These are phyloP conservation scores for Ceratina calcarata DNA, from an alignment of 1,140 invertebrate genomes.

Conservation along the genomic window DNA sequence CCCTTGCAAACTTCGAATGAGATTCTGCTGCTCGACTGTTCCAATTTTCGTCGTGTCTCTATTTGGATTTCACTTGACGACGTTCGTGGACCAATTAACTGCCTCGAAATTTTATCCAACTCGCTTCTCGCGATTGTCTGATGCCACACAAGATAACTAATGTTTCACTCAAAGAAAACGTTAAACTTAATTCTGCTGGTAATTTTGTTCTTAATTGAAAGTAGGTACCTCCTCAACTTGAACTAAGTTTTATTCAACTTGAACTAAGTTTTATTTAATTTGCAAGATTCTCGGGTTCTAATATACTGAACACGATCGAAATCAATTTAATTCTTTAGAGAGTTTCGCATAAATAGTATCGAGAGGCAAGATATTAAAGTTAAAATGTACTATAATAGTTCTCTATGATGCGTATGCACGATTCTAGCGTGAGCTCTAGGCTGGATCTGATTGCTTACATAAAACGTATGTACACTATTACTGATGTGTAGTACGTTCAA, in stretches of 20 bases:
- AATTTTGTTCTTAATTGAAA: background rate
- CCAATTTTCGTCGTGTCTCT: constrained; percentile 2
- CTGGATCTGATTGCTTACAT: constrained; percentile 10
- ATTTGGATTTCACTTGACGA: too few relatives aligned
- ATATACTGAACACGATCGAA: too few relatives aligned
- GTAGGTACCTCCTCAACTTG: too few relatives aligned
- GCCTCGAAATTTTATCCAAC: background rate
- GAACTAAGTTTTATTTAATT: too few relatives aligned
- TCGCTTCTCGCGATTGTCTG: background rate
- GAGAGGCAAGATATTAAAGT: too few relatives aligned
- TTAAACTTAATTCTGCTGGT: background rate
- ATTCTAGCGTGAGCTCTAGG: too few relatives aligned
- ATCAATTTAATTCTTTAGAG: too few relatives aligned
- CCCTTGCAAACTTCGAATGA: constrained; percentile 11
- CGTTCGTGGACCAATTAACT: background rate
- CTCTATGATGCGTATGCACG: too few relatives aligned
- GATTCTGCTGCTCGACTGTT: constrained; percentile 29
- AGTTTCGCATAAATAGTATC: too few relatives aligned
- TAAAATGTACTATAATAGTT: too few relatives aligned
- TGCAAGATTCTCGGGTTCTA: too few relatives aligned
- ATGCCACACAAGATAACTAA: background rate
- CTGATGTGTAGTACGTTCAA: constrained; percentile 1
- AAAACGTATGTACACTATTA: constrained; percentile 8
- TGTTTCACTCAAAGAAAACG: background rate
- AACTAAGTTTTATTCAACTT: too few relatives aligned